A percentile compares a stretch with the other conserved stretches of the same genome.
Conservation (phyloP, 2,113 vertebrate genomes). For the Sinocyclocheilus anophthalmus region DNA sequence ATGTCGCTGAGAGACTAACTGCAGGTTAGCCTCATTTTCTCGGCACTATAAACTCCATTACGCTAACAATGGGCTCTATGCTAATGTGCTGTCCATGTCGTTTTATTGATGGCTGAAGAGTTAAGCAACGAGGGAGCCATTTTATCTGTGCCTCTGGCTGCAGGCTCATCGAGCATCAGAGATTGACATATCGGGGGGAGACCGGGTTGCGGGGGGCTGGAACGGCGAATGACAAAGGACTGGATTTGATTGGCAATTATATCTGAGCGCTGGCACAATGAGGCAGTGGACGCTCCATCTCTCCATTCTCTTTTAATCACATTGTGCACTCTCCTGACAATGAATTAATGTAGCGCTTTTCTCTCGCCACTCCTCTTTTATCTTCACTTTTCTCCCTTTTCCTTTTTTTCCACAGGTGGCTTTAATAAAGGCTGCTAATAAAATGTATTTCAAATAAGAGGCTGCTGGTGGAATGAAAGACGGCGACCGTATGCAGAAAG, state of each 20-base stretch:
- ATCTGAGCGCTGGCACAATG: slow-evolving; percentile 51
- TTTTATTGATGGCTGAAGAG: slow-evolving; percentile 25
- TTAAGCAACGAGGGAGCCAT: slow-evolving; percentile 31
- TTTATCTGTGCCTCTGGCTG: slow-evolving; percentile 23
- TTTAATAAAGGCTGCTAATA: slow-evolving; percentile 59
- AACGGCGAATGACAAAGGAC: slow-evolving; percentile 18
- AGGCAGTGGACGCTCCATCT: slow-evolving; percentile 34
- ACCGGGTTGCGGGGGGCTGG: background rate
- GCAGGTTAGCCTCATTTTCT: slow-evolving; percentile 47
- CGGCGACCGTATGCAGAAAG: background rate
- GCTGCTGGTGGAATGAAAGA: slow-evolving; percentile 46
- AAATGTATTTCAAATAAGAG: slow-evolving; percentile 55
- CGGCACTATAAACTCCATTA: slow-evolving; percentile 14
- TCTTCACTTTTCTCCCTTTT: slow-evolving; percentile 24
- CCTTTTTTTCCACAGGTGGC: slow-evolving; percentile 42
- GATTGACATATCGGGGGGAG: slow-evolving; percentile 36
- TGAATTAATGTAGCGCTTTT: slow-evolving; percentile 58
- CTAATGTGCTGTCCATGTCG: slow-evolving; percentile 34
- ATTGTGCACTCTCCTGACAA: slow-evolving; percentile 43
- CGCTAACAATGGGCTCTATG: slow-evolving; percentile 33
- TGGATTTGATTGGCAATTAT: slow-evolving; percentile 58
- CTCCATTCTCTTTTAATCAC: slow-evolving; percentile 58
- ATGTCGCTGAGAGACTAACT: background rate
- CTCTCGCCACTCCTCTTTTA: slow-evolving; percentile 33
- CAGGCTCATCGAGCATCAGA: slow-evolving; percentile 18